Conservation (phyloP, 1,140 invertebrate species). For the Platyscapa corneri region DNA sequence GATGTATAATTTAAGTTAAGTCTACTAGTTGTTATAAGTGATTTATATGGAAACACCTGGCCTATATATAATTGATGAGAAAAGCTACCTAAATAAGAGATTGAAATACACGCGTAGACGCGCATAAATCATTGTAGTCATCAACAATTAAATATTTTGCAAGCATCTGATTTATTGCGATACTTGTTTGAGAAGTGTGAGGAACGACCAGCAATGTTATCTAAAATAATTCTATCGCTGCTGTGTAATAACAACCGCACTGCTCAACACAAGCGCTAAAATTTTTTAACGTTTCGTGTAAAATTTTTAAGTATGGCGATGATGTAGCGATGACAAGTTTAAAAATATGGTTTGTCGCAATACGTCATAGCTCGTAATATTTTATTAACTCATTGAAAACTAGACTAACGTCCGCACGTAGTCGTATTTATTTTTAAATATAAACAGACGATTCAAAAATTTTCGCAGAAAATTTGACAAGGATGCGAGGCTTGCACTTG, state of each 20-base stretch:
- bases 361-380: not conserved
- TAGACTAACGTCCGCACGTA: not conserved
- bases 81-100: not conserved
- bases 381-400: not conserved
- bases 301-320: not conserved
- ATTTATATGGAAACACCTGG: not conserved
- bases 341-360: not conserved
- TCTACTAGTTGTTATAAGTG: no score
- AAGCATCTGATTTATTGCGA: no score
- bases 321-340: not conserved
- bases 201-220: no score
- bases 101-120: not conserved
- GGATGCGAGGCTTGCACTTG: no score
- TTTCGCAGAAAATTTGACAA: no score
- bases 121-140: not conserved
- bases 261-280: no score
- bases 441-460: no score
- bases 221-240: no score
- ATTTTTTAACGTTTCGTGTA: not conserved
- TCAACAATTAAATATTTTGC: no score
- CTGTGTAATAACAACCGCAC: no score
- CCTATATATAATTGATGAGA: not conserved
- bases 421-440: no score
- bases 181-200: no score
- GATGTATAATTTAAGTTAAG: not conserved